Evolutionary conservation across 2,888 invertebrate species (phyloP).

Genomic region (Pimpla rufipes): DNA sequence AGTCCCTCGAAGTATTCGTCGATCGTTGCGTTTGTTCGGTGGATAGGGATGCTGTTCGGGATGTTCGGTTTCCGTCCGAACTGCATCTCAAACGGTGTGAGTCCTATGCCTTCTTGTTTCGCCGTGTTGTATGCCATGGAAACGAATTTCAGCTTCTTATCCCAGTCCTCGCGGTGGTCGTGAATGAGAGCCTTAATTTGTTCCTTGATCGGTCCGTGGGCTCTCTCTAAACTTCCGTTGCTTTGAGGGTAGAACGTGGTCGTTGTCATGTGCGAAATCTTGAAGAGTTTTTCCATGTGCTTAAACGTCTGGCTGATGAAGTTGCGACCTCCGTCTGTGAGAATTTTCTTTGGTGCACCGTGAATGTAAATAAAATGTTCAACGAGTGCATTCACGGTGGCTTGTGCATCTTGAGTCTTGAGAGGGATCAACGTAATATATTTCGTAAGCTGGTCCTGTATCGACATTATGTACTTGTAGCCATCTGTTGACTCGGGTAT

Average conservation of each 20-base stretch:
- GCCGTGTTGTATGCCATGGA: constrained; percentile 17
- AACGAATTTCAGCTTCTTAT: not conserved
- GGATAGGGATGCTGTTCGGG: constrained; percentile 10
- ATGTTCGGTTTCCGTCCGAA: constrained; percentile 29
- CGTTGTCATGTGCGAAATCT: constrained; percentile 11
- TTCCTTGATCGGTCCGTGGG: constrained; percentile 15
- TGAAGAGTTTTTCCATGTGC: constrained; percentile 25
- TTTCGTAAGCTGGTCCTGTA: constrained; percentile 2
- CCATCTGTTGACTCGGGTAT: not conserved
- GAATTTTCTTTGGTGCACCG: no score
- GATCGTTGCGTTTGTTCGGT: constrained; percentile 8
- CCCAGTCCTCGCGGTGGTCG: constrained; percentile 5
- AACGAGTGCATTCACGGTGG: no score
- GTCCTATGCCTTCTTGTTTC: constrained; percentile 6
- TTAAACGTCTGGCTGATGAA: constrained; percentile 8
- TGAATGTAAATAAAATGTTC: no score
- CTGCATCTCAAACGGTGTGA: constrained; percentile 28
- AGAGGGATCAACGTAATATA: not conserved
- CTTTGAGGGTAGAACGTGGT: constrained; percentile 17
- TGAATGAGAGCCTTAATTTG: constrained; percentile 10
- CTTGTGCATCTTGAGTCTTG: no score
- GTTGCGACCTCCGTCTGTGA: not conserved
- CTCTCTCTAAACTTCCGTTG: constrained; percentile 17
- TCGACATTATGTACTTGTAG: constrained; percentile 2
- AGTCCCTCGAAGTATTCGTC: constrained; percentile 36